phyloP scores from a whole-genome alignment of 2,113 vertebrate species.

The Chrysochloris asiatica region DNA sequence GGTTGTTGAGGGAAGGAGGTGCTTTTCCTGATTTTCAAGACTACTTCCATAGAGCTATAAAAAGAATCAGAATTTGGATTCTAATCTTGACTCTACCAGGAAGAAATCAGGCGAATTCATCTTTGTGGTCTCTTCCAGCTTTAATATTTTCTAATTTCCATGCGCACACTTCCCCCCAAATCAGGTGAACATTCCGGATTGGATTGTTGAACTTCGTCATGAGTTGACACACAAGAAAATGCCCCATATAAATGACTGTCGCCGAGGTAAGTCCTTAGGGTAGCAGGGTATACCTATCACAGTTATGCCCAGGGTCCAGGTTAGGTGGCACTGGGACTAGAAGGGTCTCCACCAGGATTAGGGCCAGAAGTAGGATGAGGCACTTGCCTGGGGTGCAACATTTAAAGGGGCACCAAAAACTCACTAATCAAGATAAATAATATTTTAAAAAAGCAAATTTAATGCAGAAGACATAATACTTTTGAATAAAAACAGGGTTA shows the following conservation, averaged over 20 bases:
- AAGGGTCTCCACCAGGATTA: background rate
- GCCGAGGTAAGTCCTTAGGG: slow-evolving; percentile 87
- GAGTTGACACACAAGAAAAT: slow-evolving; percentile 94
- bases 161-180: background rate
- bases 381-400: background rate
- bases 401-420: slow-evolving; percentile 1
- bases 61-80: slow-evolving; percentile 28
- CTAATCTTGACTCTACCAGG: background rate
- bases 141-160: slow-evolving; percentile 56
- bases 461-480: slow-evolving; percentile 8
- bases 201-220: slow-evolving; percentile 95
- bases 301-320: background rate
- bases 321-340: background rate
- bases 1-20: background rate
- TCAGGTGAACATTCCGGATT: slow-evolving; percentile 93
- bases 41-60: slow-evolving; percentile 18
- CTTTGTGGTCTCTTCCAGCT: slow-evolving; percentile 9
- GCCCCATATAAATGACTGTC: slow-evolving; percentile 90
- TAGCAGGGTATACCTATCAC: background rate
- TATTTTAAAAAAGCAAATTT: background rate
- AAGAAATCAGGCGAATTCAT: background rate
- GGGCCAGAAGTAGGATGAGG: background rate
- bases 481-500: background rate
- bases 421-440: background rate
- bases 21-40: slow-evolving; percentile 48